Evolutionary conservation across 2,113 vertebrate species (phyloP).

Genomic region (Acanthisitta chloris): DNA sequence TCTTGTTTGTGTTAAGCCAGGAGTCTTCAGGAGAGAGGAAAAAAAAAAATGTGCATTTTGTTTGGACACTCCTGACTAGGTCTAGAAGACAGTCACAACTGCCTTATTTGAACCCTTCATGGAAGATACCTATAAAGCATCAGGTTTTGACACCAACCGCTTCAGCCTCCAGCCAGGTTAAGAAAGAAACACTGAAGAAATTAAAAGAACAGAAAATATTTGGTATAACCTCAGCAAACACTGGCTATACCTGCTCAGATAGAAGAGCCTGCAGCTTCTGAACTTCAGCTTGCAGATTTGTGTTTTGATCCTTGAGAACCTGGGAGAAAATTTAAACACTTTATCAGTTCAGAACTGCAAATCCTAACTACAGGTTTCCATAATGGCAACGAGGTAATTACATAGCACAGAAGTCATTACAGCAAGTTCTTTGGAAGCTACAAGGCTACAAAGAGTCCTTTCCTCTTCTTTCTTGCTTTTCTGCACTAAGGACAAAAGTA

Average conservation of each 20-base stretch:
- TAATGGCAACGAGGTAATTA: neutral
- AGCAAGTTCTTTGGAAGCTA: neutral
- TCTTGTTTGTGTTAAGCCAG: neutral
- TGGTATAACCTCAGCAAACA: neutral
- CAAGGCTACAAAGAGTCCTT: neutral
- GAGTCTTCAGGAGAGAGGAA: neutral
- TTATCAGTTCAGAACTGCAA: neutral
- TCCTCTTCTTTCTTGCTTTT: neutral
- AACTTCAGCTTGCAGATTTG: conserved; percentile 72
- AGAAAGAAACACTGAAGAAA: neutral
- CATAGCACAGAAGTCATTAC: neutral
- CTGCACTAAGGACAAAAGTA: neutral
- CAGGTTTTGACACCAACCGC: neutral
- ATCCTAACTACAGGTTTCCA: neutral
- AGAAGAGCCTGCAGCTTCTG: conserved; percentile 72
- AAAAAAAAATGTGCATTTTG: neutral
- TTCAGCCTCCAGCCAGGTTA: neutral
- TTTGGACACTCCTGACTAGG: neutral
- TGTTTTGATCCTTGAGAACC: conserved; percentile 75
- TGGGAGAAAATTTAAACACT: conserved; percentile 45
- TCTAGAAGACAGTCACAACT: neutral
- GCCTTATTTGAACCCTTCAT: neutral
- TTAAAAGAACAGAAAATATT: neutral
- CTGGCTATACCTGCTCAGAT: conserved; percentile 72
- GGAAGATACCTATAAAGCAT: neutral